Evolutionary conservation across 2,888 invertebrate species (phyloP), one percentile per base, ranked within the genome.

Genomic region (Epicampocera succincta): DNA sequence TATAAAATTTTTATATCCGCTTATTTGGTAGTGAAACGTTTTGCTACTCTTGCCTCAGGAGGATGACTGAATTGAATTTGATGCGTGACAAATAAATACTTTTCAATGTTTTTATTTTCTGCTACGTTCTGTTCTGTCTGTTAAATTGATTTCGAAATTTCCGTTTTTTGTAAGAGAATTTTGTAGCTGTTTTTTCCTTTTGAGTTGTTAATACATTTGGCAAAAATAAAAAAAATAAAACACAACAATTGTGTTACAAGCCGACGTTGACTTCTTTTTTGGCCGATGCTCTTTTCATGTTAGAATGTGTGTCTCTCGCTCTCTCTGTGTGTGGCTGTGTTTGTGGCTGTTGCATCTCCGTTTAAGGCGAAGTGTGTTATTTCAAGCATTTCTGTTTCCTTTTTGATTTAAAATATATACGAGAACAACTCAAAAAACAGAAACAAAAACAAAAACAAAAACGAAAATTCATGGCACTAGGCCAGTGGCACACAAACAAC

Each of bases 81-180:
- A 71, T 82, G 82, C 82, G 82, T 78, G 78, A 82, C 82, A 72
- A 82, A 82, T 78, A 72, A 82, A 73, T 48, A 71, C 17, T 78
- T 78, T 82, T 81, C 63, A 71, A 58, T 77, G 77, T 50, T 68
- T 61, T 33, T 65, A 38, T 58, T 33, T 81, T 74, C 29, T 76
- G 48, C 50, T 65, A 46, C 33, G 25, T 60, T 29, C 21, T 61
- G 46, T 60, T 68, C 13, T 79, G 50, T 48, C 17, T 8, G 6
- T 73, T 65, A 38, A 21, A 9, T 46, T 48, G 66, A 44, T 50
- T 77, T 74, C 17, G 44, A 33, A 73, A 77, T 73, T 50, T 60
- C 11, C 21, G 33, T 54, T 58, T 33, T 33, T 33, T 33, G 5
- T 25, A 25, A 25, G 71, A 50, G 73, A 73, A 29, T 33, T 52